Conservation (phyloP, 1,140 invertebrate species). For the Penaeus vannamei region DNA sequence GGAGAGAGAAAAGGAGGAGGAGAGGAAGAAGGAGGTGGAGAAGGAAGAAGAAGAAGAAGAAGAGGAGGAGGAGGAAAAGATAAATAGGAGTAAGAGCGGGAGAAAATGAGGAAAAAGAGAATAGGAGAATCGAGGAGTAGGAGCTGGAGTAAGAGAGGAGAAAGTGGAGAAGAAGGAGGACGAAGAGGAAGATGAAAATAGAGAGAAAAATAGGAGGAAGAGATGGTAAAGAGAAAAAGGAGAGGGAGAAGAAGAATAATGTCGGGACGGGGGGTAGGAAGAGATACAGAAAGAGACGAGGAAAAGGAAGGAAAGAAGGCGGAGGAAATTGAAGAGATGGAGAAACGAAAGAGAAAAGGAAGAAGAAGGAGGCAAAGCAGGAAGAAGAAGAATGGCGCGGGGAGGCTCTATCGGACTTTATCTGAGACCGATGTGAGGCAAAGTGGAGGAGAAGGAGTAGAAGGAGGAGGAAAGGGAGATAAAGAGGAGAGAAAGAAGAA, state of each 20-base stretch:
- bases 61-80: not conserved
- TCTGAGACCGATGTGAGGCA: no score
- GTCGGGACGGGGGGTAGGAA: not conserved
- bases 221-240: no score
- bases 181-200: not conserved
- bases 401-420: no score
- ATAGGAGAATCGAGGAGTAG: not conserved
- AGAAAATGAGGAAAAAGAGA: not conserved
- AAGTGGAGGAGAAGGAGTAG: no score
- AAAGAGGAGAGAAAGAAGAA: not conserved
- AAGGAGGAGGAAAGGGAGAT: not conserved
- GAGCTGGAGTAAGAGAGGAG: not conserved
- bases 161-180: not conserved
- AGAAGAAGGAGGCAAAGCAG: constrained; percentile 2
- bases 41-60: not conserved
- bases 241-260: not conserved
- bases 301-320: not conserved
- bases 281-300: not conserved
- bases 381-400: no score
- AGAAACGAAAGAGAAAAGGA: not conserved
- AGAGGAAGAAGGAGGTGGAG: not conserved
- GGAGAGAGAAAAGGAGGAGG: not conserved
- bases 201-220: not conserved
- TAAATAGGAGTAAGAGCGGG: not conserved
- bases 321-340: not conserved